Percentiles rank a stretch among this genome's conserved stretches.
These are phyloP conservation scores for Eubucco bourcierii DNA, from an alignment of 2,113 vertebrate genomes.

Conservation along the genomic window DNA sequence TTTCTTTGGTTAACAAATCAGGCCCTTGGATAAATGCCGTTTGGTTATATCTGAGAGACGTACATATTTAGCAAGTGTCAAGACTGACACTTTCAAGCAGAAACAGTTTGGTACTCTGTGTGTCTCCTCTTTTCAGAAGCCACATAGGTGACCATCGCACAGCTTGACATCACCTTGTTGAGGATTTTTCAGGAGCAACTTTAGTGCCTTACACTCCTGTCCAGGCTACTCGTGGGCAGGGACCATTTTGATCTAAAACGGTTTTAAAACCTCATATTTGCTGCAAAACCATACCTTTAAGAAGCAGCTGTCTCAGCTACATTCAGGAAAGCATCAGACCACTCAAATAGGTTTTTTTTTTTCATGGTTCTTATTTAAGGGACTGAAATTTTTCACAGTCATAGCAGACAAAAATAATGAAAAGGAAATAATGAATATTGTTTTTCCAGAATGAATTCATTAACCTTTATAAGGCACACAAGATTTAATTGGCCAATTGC, in stretches of 20 bases:
- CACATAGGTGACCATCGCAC: fast-evolving
- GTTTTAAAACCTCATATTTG: neutral
- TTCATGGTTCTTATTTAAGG: neutral
- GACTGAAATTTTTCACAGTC: neutral
- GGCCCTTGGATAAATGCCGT: neutral
- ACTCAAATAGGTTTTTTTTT: neutral
- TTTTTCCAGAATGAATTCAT: neutral
- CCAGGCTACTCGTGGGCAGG: neutral
- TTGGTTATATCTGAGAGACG: neutral
- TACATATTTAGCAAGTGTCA: neutral
- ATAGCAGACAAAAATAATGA: neutral
- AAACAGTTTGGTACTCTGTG: neutral
- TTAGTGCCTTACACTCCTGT: too few relatives aligned
- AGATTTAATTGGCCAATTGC: neutral
- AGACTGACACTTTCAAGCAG: neutral
- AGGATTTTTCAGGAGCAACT: neutral
- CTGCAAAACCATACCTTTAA: neutral
- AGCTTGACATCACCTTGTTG: fast-evolving
- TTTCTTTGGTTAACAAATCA: neutral
- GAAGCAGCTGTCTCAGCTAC: neutral
- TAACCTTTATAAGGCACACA: neutral
- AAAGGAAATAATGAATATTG: neutral
- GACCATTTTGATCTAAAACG: neutral
- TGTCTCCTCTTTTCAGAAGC: neutral
- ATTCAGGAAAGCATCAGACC: neutral